Evolutionary conservation across 2,888 invertebrate species (phyloP).

Genomic region (Lasioglossum villosulum): DNA sequence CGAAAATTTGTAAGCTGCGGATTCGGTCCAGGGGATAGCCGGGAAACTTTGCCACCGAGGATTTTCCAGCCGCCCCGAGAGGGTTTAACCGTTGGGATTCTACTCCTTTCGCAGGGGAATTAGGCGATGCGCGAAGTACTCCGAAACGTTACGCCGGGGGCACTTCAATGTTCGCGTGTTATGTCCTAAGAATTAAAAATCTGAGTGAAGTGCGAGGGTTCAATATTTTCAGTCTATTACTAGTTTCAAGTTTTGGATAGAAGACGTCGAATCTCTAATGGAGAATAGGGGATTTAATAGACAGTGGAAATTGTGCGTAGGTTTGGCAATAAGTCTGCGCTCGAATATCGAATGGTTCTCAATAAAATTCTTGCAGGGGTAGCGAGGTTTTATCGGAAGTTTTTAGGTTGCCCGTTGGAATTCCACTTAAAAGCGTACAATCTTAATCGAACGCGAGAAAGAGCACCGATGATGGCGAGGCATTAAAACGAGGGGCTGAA

Average conservation of each 20-base stretch:
- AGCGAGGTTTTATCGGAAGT: background rate
- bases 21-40: background rate
- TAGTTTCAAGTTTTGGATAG: background rate
- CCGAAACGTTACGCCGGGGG: background rate
- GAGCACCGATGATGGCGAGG: background rate
- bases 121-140: background rate
- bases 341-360: background rate
- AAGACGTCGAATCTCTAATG: background rate
- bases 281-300: background rate
- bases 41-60: constrained; percentile 12
- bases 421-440: constrained; percentile 11
- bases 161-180: background rate
- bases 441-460: constrained; percentile 29
- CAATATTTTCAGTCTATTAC: background rate
- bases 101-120: background rate
- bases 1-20: constrained; percentile 13
- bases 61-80: constrained; percentile 1
- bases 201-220: background rate
- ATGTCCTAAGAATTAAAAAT: background rate
- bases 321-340: background rate
- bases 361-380: background rate
- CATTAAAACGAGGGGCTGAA: constrained; percentile 45
- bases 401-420: background rate
- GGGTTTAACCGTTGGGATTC: background rate
- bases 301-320: background rate